Evolutionary conservation across 1,140 invertebrate genomes (phyloP).

Genomic region (Drosophila mayri): DNA sequence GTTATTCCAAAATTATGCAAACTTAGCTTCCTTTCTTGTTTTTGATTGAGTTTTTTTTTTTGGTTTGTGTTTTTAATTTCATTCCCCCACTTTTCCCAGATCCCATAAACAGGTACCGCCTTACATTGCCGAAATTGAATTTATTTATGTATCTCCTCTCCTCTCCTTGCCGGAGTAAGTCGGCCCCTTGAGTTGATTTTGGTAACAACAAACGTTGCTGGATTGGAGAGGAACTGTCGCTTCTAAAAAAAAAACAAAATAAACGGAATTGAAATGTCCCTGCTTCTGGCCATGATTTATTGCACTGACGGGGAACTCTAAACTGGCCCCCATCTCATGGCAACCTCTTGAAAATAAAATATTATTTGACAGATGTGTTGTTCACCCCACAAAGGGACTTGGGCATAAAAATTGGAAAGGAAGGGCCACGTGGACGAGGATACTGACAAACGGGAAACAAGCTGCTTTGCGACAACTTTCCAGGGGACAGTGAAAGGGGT

Average conservation of each 20-base stretch:
- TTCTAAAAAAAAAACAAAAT: slow-evolving; percentile 15
- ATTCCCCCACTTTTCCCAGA: background rate
- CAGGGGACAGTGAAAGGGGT: slow-evolving; percentile 1
- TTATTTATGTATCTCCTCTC: slow-evolving; percentile 15
- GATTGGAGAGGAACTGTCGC: slow-evolving; percentile 1
- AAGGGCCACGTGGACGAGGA: background rate
- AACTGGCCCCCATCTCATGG: background rate
- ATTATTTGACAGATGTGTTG: slow-evolving; percentile 50
- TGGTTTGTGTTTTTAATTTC: slow-evolving; percentile 26
- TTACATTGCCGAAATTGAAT: slow-evolving; percentile 36
- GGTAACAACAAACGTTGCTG: slow-evolving; percentile 7
- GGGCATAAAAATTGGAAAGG: slow-evolving; percentile 21
- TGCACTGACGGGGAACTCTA: slow-evolving; percentile 18
- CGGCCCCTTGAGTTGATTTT: slow-evolving; percentile 14
- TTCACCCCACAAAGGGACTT: slow-evolving; percentile 3
- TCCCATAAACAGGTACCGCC: slow-evolving; percentile 4
- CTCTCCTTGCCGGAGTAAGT: background rate
- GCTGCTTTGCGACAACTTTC: slow-evolving; percentile 3
- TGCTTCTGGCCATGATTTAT: slow-evolving; percentile 44
- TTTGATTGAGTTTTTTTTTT: slow-evolving; percentile 24
- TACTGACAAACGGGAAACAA: background rate
- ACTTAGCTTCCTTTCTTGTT: too few relatives aligned
- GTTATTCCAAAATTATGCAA: too few relatives aligned
- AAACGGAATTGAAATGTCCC: slow-evolving; percentile 45
- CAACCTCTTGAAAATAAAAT: slow-evolving; percentile 36